Conservation (phyloP, 1,140 invertebrate species). For the Plectrocnemia conspersa region DNA sequence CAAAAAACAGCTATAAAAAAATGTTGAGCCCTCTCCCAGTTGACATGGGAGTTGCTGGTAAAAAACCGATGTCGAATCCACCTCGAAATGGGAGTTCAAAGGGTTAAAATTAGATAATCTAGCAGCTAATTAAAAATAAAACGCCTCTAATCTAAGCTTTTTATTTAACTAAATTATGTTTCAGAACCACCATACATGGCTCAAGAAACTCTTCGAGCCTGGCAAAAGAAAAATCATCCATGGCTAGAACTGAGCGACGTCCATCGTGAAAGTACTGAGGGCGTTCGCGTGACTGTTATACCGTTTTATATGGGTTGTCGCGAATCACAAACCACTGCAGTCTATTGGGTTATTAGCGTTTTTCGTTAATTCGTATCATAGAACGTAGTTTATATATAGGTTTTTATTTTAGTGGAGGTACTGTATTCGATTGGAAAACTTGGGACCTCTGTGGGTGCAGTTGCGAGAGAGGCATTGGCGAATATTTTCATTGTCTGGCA, state of each 20-base stretch:
- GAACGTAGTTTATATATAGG: slow-evolving; percentile 6
- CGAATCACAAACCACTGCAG: slow-evolving; percentile 79
- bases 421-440: slow-evolving; percentile 92
- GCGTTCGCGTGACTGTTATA: slow-evolving; percentile 92
- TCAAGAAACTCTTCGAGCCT: slow-evolving; percentile 85
- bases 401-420: slow-evolving; percentile 75
- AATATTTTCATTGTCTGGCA: slow-evolving; percentile 92
- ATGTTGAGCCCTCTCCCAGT: too few species aligned
- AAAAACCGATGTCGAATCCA: too few species aligned
- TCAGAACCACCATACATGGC: slow-evolving; percentile 82
- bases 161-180: too few species aligned
- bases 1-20: too few species aligned
- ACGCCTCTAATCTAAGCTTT: too few species aligned
- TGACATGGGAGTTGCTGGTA: too few species aligned
- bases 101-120: too few species aligned
- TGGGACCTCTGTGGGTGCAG: slow-evolving; percentile 84
- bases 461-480: slow-evolving; percentile 93
- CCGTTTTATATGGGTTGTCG: slow-evolving; percentile 96
- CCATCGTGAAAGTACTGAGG: slow-evolving; percentile 96
- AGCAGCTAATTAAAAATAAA: too few species aligned
- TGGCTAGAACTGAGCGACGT: slow-evolving; percentile 96
- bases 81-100: too few species aligned
- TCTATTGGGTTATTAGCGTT: slow-evolving; percentile 76
- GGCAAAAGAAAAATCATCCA: slow-evolving; percentile 97
- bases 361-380: too few species aligned